Evolutionary conservation across 2,888 invertebrate species (phyloP).

Genomic region (Operophtera brumata): DNA sequence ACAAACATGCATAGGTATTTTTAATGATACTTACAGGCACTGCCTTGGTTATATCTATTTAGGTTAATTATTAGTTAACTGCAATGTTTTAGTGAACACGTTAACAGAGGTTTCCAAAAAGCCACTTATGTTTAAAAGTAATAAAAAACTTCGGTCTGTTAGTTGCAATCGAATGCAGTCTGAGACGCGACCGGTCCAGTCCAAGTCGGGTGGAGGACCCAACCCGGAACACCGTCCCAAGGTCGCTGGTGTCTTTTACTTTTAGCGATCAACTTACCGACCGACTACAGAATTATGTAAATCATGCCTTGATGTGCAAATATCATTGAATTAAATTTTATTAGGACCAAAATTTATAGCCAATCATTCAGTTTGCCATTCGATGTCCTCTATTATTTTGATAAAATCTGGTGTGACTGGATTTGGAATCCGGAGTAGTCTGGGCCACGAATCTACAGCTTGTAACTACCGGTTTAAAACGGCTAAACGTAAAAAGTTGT

Average conservation of each 20-base stretch:
- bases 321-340: conserved; percentile 30
- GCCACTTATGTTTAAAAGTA: conserved; percentile 1
- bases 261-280: conserved; percentile 47
- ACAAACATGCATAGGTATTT: background rate
- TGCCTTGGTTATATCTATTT: background rate
- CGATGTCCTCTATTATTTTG: conserved; percentile 18
- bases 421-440: conserved; percentile 11
- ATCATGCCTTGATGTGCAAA: conserved; percentile 34
- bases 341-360: conserved; percentile 31
- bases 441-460: background rate
- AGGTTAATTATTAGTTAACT: background rate
- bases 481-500: no score
- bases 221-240: conserved; percentile 73
- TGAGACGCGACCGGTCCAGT: conserved; percentile 51
- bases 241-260: conserved; percentile 69
- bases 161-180: conserved; percentile 23
- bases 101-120: background rate
- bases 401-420: conserved; percentile 21
- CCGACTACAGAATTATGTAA: conserved; percentile 36
- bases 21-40: background rate
- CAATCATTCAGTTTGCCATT: conserved; percentile 30
- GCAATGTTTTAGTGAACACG: background rate
- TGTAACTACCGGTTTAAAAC: background rate
- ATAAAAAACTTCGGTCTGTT: conserved; percentile 7
- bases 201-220: conserved; percentile 45